Percentiles rank a stretch among this genome's conserved stretches.
Conservation (phyloP, 2,888 invertebrate genomes). For the Nomada hirtipes region DNA sequence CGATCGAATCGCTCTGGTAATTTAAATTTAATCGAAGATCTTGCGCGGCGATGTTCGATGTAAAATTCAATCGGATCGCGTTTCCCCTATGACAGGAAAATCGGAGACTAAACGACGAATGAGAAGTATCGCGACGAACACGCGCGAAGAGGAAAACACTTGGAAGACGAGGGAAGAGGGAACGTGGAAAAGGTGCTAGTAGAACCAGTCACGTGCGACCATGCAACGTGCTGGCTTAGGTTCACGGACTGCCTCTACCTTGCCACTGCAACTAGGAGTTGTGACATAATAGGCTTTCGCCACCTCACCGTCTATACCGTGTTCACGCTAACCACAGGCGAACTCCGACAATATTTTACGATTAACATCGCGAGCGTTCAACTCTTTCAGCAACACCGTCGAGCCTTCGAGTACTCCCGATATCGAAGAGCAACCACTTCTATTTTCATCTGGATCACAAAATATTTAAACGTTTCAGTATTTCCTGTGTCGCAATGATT, state of each 20-base stretch:
- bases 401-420: background rate
- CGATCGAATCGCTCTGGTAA: too few relatives aligned
- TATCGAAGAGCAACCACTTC: background rate
- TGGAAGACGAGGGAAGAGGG: conserved; percentile 6
- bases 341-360: background rate
- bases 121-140: too few relatives aligned
- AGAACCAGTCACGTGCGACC: conserved; percentile 73
- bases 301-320: conserved; percentile 31
- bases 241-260: conserved; percentile 76
- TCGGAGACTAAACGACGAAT: too few relatives aligned
- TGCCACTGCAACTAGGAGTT: conserved; percentile 66
- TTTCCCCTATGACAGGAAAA: too few relatives aligned
- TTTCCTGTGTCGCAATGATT: background rate
- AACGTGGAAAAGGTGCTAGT: conserved; percentile 26
- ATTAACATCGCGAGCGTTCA: background rate
- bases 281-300: conserved; percentile 73
- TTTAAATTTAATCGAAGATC: too few relatives aligned
- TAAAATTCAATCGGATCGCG: too few relatives aligned
- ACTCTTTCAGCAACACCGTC: background rate
- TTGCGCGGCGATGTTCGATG: too few relatives aligned
- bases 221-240: conserved; percentile 76
- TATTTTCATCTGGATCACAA: too few relatives aligned
- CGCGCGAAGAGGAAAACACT: background rate
- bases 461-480: too few relatives aligned
- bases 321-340: conserved; percentile 18